Evolutionary conservation across 2,113 vertebrate species (phyloP).

Genomic region (Pica pica): DNA sequence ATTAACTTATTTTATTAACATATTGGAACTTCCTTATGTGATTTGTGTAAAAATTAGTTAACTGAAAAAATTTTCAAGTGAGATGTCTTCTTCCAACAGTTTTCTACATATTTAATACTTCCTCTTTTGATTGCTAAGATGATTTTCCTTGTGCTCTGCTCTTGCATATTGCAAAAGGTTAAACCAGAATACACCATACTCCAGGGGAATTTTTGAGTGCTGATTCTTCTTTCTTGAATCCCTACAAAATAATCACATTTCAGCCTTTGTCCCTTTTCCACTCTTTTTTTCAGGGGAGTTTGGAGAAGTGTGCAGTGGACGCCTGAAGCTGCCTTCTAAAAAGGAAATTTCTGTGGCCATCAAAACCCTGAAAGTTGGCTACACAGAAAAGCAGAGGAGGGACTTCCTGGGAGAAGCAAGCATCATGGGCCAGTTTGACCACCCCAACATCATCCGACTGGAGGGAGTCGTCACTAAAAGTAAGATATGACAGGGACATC

Average conservation of each 20-base stretch:
- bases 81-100: background rate
- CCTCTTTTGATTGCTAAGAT: background rate
- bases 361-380: slow-evolving; percentile 95
- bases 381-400: slow-evolving; percentile 94
- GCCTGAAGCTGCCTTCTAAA: slow-evolving; percentile 91
- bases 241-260: background rate
- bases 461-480: slow-evolving; percentile 97
- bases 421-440: slow-evolving; percentile 98
- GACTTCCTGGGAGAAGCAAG: slow-evolving; percentile 95
- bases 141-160: background rate
- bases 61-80: background rate
- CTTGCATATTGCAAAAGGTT: background rate
- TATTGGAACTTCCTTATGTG: background rate
- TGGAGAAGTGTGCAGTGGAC: slow-evolving; percentile 96
- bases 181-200: background rate
- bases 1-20: background rate
- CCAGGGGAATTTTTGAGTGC: background rate
- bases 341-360: slow-evolving; percentile 98
- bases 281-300: slow-evolving; percentile 84
- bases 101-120: background rate
- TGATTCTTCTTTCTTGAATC: background rate
- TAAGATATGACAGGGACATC: slow-evolving; percentile 64
- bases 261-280: background rate
- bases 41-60: background rate
- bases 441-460: slow-evolving; percentile 95